Base-by-base conservation (phyloP, 2,797 vertebrate genomes). In the Nothura maculosa region DNA sequence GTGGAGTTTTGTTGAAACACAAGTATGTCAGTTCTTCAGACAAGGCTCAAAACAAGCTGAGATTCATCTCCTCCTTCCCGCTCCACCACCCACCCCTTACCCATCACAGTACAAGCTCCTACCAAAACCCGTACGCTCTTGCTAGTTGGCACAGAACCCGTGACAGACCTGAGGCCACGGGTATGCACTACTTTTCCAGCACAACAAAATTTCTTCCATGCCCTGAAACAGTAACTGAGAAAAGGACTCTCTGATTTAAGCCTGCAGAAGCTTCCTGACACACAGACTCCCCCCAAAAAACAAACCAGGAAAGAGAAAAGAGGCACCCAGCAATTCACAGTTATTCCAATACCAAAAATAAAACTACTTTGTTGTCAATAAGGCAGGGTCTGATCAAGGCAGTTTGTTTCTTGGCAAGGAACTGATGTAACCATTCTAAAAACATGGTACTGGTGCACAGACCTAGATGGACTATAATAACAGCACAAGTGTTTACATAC, bases 371-470 rank as follows among this genome's bases (percentile, higher is more conserved):
- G 42, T 13, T 87, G 72, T 54, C 64, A 80, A 30, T 48, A 64
- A 10, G 79, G 50, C 47, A 81, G 45, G 87, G 75, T 32, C 76
- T 24, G 47, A 50, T 45, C 24, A 89, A 67, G 47, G 24, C 15
- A 34, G 28, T 68, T 74, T 63, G 42, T 64, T 81, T 88, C 82
- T 81, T 88, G 66, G 72, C 73, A 94, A 92, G 55, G 34, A 94
- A 62, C 45, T 58, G 76, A 77, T 38, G 30, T n/a, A 69, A 69
- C n/a, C 69, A n/a, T 68, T 81, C 76, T 75, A 67, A 75, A 96
- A 85, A 76, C 25, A 73, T 0, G 12, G 52, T 55, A 66, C 9
- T 61, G 74, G 55, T 81, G 74, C 52, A 77, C 47, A 85, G 76
- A 80, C 28, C 57, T 54, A 82, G 82, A 70, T 38, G 52, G 88